These are phyloP conservation scores for Monomorium pharaonis DNA, from an alignment of 1,140 invertebrate species.

Conservation along the genomic window DNA sequence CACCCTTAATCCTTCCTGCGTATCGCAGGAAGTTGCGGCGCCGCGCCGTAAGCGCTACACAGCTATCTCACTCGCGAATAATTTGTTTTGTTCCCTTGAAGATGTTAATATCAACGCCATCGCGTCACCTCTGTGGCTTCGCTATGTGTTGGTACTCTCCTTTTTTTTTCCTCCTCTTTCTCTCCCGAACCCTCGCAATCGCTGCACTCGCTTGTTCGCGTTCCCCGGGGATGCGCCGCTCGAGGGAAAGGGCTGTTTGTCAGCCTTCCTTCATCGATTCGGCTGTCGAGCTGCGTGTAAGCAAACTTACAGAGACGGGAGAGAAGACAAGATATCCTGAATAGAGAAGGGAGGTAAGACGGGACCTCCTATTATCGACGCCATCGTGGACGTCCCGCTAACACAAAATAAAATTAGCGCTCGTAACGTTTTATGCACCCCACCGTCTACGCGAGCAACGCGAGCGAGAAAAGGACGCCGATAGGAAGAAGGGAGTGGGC, in stretches of 20 bases:
- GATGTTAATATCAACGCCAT: slow-evolving; percentile 71
- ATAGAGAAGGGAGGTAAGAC: neutral
- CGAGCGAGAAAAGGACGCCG: slow-evolving; percentile 12
- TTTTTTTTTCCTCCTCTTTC: neutral
- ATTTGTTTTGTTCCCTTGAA: slow-evolving; percentile 73
- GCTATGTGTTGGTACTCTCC: too few relatives aligned
- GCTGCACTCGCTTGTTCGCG: neutral
- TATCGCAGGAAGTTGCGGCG: slow-evolving; percentile 31
- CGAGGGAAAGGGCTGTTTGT: slow-evolving; percentile 60
- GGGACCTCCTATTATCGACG: slow-evolving; percentile 56
- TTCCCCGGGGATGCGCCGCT: neutral
- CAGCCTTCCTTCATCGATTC: slow-evolving; percentile 52
- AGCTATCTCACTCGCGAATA: slow-evolving; percentile 60
- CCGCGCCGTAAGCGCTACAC: slow-evolving; percentile 21
- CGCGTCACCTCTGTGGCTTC: slow-evolving; percentile 28
- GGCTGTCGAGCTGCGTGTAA: slow-evolving; percentile 19
- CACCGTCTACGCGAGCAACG: slow-evolving; percentile 24
- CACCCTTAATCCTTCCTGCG: slow-evolving; percentile 53
- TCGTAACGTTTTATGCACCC: slow-evolving; percentile 67
- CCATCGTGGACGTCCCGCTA: slow-evolving; percentile 49
- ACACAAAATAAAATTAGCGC: slow-evolving; percentile 75
- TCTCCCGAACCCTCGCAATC: neutral
- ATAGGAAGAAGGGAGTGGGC: slow-evolving; percentile 17
- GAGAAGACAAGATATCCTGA: slow-evolving; percentile 17
- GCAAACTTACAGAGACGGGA: slow-evolving; percentile 2